Evolutionary conservation across 2,888 invertebrate species (phyloP), one percentile per base, ranked within the genome.

Genomic region (Bugula neritina): DNA sequence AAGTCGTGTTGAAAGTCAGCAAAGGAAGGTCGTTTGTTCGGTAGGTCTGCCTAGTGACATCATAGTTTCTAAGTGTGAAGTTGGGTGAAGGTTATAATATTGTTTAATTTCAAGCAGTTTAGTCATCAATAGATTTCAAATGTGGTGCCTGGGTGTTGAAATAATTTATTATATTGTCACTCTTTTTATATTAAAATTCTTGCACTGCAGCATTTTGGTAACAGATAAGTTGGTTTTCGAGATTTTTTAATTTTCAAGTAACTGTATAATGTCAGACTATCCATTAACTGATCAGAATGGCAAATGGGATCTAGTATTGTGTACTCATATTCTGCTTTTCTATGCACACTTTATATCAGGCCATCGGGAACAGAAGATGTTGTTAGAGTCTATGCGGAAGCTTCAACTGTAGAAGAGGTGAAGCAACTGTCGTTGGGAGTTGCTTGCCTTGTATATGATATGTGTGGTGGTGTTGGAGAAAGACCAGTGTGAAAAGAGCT

Each of bases 351-450:
- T n/a, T n/a, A n/a, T n/a, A 81, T 54, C 75, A 89, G 97, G 69
- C 91, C 99, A 0, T 98, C 98, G 0, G 99, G 99, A 10, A 99
- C 99, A 0, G 99, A 99, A 85, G 95, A 99, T 84, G 88, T 97
- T 17, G 92, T 99, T 0, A 87, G 99, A 74, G 91, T 99, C 0
- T 99, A 98, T 84, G 94, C 96, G 0, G 99, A 99, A 85, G 94
- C 94, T 1, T 89, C 90, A 31, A 90, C 91, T 1, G 27, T 13
- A 25, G 63, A 31, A 3, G 63, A 63, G 31, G 63, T 27, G 27
- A 31, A 63, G 3, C 21, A 25, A 17, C 34, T 63, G 63, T 21
- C 31, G 13, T 10, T 17, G 34, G 63, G 63, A 63, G 63, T 63
- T 31, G 63, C 27, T 31, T 63, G 31, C 34, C 63, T 63, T 63